Base-by-base conservation (phyloP, 1,140 invertebrate genomes). In the Aphaenogaster ashmeadi region DNA sequence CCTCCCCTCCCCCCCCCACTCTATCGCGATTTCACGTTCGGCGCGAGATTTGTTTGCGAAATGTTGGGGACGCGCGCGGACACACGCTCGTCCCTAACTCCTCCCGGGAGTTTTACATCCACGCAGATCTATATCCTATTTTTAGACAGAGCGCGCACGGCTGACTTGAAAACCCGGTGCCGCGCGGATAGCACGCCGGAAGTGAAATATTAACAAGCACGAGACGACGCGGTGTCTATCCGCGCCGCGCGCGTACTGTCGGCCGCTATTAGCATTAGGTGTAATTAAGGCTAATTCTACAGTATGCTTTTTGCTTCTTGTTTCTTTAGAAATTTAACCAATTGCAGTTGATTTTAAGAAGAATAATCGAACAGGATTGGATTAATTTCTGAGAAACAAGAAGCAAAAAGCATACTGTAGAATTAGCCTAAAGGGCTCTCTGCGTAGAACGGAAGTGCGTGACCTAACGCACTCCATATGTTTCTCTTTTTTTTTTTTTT, bases 111-210 rank as follows among this genome's bases (percentile, higher is more conserved):
- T 74, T 60, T 36, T 3, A 84, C 52, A 47, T 74, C 67, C 69
- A 33, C 41, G 27, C 27, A 60, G 80, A 75, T 75, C 54, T 75
- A 50, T 84, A 84, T 74, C 54, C 80, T 84, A 84, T 84, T 84
- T 84, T 84, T 84, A 84, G 69, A 84, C 41, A 18, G 38, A 15
- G 41, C 72, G 75, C 75, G 9, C 75, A 64, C 38, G 80, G 54
- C 69, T 47, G 69, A 74, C 80, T 74, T 50, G 54, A 36, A 36
- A 11, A n/a, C 54, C 54, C 27, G 80, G 41, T 38, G 33, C 69
- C 69, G 41, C 41, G 77, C 44, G 79, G 44, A 69, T 15, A 69
- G 21, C 21, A 47, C 54, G 54, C 54, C 41, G 67, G 69, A 84
- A 84, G 54, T 84, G 54, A 62, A 60, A 75, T 75, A 84, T 84